A percentile compares a stretch with the other conserved stretches of the same genome.
Conservation (phyloP, 92 coral and sea anemone species). For the Epizoanthus stellaris region DNA sequence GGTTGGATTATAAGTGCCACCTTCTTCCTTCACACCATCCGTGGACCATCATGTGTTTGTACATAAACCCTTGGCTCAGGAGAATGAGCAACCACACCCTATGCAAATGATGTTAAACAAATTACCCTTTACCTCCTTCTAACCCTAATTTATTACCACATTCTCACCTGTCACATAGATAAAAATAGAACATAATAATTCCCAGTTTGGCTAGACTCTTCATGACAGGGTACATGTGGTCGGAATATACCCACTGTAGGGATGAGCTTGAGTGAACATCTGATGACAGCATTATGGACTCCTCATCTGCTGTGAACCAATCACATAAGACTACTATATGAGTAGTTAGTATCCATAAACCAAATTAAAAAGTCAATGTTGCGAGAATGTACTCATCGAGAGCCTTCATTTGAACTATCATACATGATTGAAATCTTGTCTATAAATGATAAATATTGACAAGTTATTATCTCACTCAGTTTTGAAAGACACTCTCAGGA, state of each 20-base stretch:
- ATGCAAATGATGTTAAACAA: background rate
- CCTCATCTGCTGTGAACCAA: constrained; percentile 65
- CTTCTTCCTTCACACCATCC: no score
- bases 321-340: background rate
- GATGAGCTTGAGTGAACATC: constrained; percentile 85
- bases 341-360: background rate
- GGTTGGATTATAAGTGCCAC: no score
- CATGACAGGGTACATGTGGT: constrained; percentile 89
- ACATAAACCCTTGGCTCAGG: no score
- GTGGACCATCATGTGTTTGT: no score
- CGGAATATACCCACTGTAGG: constrained; percentile 94
- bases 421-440: no score
- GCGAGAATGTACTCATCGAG: no score
- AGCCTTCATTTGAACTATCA: no score
- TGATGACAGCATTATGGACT: constrained; percentile 59
- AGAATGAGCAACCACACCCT: no score
- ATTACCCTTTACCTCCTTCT: no score
- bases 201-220: constrained; percentile 86
- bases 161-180: constrained; percentile 89
- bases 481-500: no score
- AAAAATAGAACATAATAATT: constrained; percentile 91
- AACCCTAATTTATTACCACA: background rate
- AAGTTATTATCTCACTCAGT: no score
- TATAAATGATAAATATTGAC: no score
- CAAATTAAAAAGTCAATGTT: background rate